Percentiles rank a stretch among this genome's conserved stretches.
phyloP scores from a whole-genome alignment of 2,888 invertebrate species.

The Macaria notata region DNA sequence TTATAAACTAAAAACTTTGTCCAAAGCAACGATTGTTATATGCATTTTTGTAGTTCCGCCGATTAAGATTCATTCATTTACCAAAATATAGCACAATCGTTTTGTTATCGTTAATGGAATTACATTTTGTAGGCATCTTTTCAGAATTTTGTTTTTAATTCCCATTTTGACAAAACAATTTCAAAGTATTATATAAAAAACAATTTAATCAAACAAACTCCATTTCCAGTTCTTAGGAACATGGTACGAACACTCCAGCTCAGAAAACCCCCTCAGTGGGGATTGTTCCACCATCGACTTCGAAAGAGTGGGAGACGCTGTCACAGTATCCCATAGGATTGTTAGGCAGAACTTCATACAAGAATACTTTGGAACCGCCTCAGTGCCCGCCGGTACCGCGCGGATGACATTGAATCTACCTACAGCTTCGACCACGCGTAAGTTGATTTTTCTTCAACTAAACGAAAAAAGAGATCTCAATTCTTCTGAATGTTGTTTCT shows the following conservation, averaged over 20 bases:
- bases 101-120: too few relatives aligned
- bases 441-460: constrained; percentile 33
- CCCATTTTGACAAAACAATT: too few relatives aligned
- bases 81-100: too few relatives aligned
- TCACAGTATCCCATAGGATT: constrained; percentile 36
- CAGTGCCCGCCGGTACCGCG: constrained; percentile 39
- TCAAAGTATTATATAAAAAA: too few relatives aligned
- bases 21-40: too few relatives aligned
- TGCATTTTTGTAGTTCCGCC: too few relatives aligned
- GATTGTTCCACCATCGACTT: constrained; percentile 56
- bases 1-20: too few relatives aligned
- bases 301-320: constrained; percentile 12
- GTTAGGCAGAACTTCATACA: constrained; percentile 55
- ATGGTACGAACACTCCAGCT: constrained; percentile 57
- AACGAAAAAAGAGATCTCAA: not conserved
- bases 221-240: constrained; percentile 51
- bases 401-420: constrained; percentile 41
- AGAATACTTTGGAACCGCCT: constrained; percentile 40
- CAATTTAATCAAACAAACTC: too few relatives aligned
- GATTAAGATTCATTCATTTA: too few relatives aligned
- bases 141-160: too few relatives aligned
- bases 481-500: too few relatives aligned
- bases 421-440: constrained; percentile 38
- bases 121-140: too few relatives aligned
- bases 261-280: constrained; percentile 38